Evolutionary conservation across 2,113 vertebrate species (phyloP).

Genomic region (Mohoua ochrocephala): DNA sequence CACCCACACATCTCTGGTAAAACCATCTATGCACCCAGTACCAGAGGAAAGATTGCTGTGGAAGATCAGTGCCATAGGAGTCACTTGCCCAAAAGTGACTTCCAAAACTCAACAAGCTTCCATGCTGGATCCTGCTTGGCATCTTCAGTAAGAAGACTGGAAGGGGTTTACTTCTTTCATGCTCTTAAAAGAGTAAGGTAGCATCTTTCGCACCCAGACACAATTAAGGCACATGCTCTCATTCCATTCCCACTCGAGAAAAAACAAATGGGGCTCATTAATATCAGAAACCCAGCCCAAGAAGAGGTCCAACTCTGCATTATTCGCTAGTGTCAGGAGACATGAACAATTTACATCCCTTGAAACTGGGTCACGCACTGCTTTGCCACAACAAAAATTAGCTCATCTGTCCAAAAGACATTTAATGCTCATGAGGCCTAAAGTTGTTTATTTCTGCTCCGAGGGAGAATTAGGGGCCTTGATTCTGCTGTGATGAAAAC

Average conservation of each 20-base stretch:
- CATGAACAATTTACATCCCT: slow-evolving; percentile 5
- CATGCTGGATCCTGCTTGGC: neutral
- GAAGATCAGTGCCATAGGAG: neutral
- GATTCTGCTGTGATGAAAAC: neutral
- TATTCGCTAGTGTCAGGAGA: neutral
- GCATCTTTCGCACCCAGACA: neutral
- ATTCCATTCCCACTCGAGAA: neutral
- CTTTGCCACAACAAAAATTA: slow-evolving; percentile 37
- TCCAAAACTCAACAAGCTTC: neutral
- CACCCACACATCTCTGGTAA: neutral
- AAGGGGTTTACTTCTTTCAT: neutral
- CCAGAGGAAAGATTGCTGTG: neutral
- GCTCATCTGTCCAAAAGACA: slow-evolving; percentile 28
- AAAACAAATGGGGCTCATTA: neutral
- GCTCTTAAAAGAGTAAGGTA: neutral
- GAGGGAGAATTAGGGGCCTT: neutral
- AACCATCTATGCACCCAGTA: neutral
- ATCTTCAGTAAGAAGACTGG: neutral
- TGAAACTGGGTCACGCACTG: neutral
- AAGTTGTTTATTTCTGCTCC: slow-evolving; percentile 32
- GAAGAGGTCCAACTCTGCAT: neutral
- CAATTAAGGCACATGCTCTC: neutral
- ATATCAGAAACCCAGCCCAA: neutral
- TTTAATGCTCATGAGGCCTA: slow-evolving; percentile 5
- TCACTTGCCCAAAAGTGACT: neutral